Percentiles rank a stretch among this genome's conserved stretches.
phyloP scores from a whole-genome alignment of 2,113 vertebrate genomes.

The Tautogolabrus adspersus region DNA sequence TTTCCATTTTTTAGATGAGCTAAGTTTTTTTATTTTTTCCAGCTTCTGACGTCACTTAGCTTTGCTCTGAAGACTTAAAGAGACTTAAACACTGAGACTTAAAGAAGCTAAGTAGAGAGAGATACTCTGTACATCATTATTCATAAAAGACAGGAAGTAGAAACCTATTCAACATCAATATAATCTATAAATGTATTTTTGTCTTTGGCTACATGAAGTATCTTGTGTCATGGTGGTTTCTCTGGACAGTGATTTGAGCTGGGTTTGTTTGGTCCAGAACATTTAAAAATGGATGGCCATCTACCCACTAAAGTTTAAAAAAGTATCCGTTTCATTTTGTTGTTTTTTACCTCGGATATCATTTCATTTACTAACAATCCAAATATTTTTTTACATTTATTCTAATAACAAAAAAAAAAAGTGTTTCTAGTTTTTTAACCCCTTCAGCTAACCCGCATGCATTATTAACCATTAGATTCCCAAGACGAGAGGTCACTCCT shows the following conservation, averaged over 20 bases:
- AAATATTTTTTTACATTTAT: slow-evolving; percentile 37
- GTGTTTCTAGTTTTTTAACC: slow-evolving; percentile 32
- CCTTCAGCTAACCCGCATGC: slow-evolving; percentile 69
- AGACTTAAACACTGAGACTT: slow-evolving; percentile 9
- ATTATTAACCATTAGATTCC: slow-evolving; percentile 62
- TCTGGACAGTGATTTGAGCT: slow-evolving; percentile 24
- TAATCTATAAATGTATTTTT: slow-evolving; percentile 45
- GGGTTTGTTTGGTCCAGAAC: slow-evolving; percentile 55
- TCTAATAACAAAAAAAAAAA: slow-evolving; percentile 40
- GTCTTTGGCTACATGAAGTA: slow-evolving; percentile 69
- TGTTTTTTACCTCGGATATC: slow-evolving; percentile 30
- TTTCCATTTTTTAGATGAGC: neutral
- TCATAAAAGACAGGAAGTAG: slow-evolving; percentile 51
- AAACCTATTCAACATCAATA: slow-evolving; percentile 47
- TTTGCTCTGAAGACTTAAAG: slow-evolving; percentile 1
- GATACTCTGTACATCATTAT: slow-evolving; percentile 30
- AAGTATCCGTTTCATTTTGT: slow-evolving; percentile 27
- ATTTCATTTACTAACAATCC: slow-evolving; percentile 34
- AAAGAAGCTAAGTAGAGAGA: neutral
- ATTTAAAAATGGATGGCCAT: slow-evolving; percentile 35
- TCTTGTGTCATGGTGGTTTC: slow-evolving; percentile 26
- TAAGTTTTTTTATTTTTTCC: neutral
- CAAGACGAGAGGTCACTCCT: slow-evolving; percentile 58
- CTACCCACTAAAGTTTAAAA: slow-evolving; percentile 36
- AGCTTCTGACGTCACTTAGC: slow-evolving; percentile 3